Percentiles rank a stretch among this genome's conserved stretches.
These are phyloP conservation scores for Scaptomyza caliginosa DNA, from an alignment of 2,888 invertebrate species.

Conservation along the genomic window DNA sequence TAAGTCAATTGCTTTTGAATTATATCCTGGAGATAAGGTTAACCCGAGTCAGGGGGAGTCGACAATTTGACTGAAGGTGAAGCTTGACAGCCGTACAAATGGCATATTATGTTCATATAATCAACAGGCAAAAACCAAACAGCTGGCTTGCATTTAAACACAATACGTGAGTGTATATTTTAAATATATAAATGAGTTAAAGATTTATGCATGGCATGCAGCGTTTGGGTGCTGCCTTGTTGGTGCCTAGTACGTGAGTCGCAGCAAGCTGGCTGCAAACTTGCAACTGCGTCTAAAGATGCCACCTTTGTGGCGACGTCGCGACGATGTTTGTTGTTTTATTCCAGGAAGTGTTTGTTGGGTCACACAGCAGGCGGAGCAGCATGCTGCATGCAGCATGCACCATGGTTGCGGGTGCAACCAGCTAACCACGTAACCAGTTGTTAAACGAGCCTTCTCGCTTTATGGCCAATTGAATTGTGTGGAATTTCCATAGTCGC, in stretches of 20 bases:
- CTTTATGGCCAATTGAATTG: constrained; percentile 70
- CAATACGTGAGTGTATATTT: constrained; percentile 35
- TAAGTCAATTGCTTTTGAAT: constrained; percentile 49
- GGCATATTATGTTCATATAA: constrained; percentile 63
- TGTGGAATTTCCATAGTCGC: constrained; percentile 61
- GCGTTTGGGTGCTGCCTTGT: constrained; percentile 17
- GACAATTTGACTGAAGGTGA: constrained; percentile 25
- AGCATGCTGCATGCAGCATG: constrained; percentile 12
- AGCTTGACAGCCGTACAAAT: constrained; percentile 59
- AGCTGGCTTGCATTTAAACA: constrained; percentile 26
- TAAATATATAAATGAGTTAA: constrained; percentile 62
- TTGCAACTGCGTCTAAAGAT: constrained; percentile 58
- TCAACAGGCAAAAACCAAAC: constrained; percentile 32
- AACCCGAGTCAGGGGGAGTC: constrained; percentile 9
- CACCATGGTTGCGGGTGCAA: constrained; percentile 51
- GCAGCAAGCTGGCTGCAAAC: constrained; percentile 13
- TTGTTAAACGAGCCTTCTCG: constrained; percentile 77
- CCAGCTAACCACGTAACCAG: constrained; percentile 60
- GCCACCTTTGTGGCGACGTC: constrained; percentile 66
- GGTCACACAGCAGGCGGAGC: constrained; percentile 38
- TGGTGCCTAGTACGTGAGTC: constrained; percentile 48
- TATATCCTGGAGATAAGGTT: constrained; percentile 31
- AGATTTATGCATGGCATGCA: constrained; percentile 75
- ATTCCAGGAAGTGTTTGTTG: constrained; percentile 74
- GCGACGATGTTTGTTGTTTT: constrained; percentile 24